Percentiles rank a stretch among this genome's conserved stretches.
phyloP scores from a whole-genome alignment of 2,797 vertebrate species.

The Miichthys miiuy region DNA sequence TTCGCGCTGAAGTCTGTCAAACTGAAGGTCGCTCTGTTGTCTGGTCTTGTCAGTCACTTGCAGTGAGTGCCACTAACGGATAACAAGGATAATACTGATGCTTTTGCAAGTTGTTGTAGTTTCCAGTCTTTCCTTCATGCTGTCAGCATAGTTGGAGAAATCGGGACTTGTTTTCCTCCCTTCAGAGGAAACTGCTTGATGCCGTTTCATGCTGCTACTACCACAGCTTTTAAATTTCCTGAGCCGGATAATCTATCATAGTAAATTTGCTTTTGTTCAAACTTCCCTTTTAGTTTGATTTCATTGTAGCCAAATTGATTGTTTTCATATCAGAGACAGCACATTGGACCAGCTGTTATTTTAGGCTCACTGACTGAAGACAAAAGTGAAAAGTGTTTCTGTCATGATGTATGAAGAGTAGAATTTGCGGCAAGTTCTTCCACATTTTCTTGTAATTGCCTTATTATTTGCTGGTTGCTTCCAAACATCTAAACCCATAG shows the following conservation, averaged over 20 bases:
- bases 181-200: conserved; percentile 50
- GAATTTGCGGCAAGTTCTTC: background rate
- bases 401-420: conserved; percentile 1
- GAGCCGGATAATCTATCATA: conserved; percentile 44
- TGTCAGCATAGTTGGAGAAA: conserved; percentile 50
- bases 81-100: conserved; percentile 56
- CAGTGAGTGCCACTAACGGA: conserved; percentile 40
- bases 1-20: conserved; percentile 46
- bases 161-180: conserved; percentile 48
- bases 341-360: conserved; percentile 41
- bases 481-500: background rate
- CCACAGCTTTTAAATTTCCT: conserved; percentile 39
- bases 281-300: conserved; percentile 28
- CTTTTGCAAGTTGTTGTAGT: conserved; percentile 38
- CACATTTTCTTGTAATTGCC: background rate
- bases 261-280: conserved; percentile 39
- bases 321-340: conserved; percentile 38
- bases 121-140: conserved; percentile 40
- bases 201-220: conserved; percentile 44
- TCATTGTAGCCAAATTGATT: conserved; percentile 46
- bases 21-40: conserved; percentile 54
- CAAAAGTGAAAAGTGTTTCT: conserved; percentile 12
- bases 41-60: conserved; percentile 41
- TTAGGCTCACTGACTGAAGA: conserved; percentile 14
- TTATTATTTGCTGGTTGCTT: background rate